Base-by-base conservation (phyloP, 2,888 invertebrate genomes). In the Chironomus tentans region DNA sequence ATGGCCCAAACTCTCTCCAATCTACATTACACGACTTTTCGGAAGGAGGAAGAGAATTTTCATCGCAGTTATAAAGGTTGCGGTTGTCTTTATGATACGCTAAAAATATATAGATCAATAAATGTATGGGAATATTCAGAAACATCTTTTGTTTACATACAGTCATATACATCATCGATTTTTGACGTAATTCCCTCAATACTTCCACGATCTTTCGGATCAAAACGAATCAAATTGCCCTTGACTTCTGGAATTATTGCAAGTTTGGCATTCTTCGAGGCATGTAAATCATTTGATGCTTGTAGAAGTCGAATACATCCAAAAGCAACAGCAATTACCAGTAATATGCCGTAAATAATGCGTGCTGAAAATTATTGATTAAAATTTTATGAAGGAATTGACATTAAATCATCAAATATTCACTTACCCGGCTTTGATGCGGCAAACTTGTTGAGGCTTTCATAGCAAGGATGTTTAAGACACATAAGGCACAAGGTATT, bases 1-100 rank as follows among this genome's bases (percentile, higher is more conserved):
- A 93, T 0, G 87, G 88, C 13, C n/a, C 48, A 10, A 70, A 22
- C 22, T 7, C 12, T 10, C 22, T 4, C 15, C 48, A 24, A 56
- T 70, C 56, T 22, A 70, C 56, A 7, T 48, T 18, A 50, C 72
- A 72, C 6, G 72, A 50, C 10, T 70, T 28, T 21, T 12, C 13
- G 0, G 0, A 3, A 24, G 21, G 7, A 21, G 65, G 21, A 65
- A 65, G n/a, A 2, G 15, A n/a, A 24, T 22, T 24, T 18, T 65
- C 13, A 22, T 65, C 56, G n/a, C 56, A 56, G 7, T 18, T 56
- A 3, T 56, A 18, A 10, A 15, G 56, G 18, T 56, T 56, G 10
- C 7, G 38, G 10, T 38, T 38, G 10, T 38, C 2, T 10, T 38
- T 38, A 2, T 38, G 10, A 38, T 38, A 38, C 7, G 38, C 38